phyloP scores from a whole-genome alignment of 2,113 vertebrate species.

The Vidua macroura region DNA sequence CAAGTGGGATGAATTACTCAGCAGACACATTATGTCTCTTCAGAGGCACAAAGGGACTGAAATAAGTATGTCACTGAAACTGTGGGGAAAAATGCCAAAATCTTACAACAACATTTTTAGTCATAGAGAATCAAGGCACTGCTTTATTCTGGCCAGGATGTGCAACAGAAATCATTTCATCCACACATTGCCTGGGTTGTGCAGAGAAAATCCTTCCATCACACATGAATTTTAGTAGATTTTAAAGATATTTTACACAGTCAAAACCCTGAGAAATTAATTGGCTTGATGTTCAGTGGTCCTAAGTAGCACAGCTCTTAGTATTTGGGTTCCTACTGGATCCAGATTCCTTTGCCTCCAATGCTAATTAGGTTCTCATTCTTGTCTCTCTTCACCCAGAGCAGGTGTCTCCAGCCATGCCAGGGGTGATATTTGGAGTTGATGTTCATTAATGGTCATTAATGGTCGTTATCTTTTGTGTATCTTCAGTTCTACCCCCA shows the following conservation, averaged over 20 bases:
- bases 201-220: neutral
- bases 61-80: neutral
- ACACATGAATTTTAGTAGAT: neutral
- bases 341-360: fast-evolving
- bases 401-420: neutral
- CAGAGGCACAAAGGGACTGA: neutral
- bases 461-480: neutral
- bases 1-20: neutral
- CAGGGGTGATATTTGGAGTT: neutral
- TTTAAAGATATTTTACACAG: neutral
- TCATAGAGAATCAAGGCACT: neutral
- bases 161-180: neutral
- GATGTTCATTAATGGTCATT: neutral
- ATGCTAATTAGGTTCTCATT: neutral
- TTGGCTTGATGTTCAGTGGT: neutral
- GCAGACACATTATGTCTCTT: neutral
- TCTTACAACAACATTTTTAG: neutral
- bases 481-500: neutral
- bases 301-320: fast-evolving
- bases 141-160: neutral
- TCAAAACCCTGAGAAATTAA: fast-evolving
- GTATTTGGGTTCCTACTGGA: neutral
- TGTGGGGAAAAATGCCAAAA: neutral
- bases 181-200: fast-evolving
- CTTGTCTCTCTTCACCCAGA: neutral